phyloP scores from a whole-genome alignment of 1,140 invertebrate genomes.

The Tetramorium simillimum region DNA sequence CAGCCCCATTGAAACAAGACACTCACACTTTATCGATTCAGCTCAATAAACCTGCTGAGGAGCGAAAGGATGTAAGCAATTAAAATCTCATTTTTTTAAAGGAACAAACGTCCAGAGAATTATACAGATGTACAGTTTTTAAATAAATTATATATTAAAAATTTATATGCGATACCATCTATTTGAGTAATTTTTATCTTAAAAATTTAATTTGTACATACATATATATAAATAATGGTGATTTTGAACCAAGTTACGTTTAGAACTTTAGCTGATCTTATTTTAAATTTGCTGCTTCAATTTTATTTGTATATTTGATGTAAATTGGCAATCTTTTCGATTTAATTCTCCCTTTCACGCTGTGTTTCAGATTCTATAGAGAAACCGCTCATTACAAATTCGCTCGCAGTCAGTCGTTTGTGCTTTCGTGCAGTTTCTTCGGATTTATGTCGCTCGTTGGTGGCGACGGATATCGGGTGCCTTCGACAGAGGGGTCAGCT shows the following conservation, averaged over 20 bases:
- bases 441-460: not conserved
- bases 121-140: not conserved
- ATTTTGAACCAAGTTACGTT: not conserved
- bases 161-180: not conserved
- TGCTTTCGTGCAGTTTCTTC: not conserved
- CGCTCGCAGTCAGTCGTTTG: not conserved
- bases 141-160: not conserved
- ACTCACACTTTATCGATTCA: constrained; percentile 32
- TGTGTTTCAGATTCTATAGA: not conserved
- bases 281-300: not conserved
- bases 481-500: constrained; percentile 24
- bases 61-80: not conserved
- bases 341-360: not conserved
- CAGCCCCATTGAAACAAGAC: constrained; percentile 18
- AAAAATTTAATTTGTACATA: not conserved
- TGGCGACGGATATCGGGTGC: constrained; percentile 19
- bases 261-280: not conserved
- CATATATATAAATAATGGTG: not conserved
- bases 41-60: constrained; percentile 4
- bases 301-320: not conserved
- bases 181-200: not conserved
- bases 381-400: not conserved
- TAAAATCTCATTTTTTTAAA: not conserved
- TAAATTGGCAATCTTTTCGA: not conserved
- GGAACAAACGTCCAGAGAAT: not conserved